Conservation (phyloP, 2,888 invertebrate genomes). For the Tachina lurida region DNA sequence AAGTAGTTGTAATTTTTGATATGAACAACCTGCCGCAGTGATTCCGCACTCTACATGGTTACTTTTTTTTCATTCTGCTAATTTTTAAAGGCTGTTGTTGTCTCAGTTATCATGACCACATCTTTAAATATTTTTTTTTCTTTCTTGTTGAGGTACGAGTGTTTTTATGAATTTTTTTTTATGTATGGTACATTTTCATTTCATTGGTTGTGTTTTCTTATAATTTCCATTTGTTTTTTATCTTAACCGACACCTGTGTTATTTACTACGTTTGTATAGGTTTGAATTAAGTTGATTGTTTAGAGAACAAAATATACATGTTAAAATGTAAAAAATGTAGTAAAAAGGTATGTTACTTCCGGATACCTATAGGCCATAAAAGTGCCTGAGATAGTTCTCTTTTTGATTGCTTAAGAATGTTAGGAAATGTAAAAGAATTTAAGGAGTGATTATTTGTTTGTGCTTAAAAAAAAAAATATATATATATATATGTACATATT, state of each 20-base stretch:
- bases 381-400: constrained; percentile 65
- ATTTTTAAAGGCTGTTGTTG: constrained; percentile 23
- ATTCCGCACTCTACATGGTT: constrained; percentile 21
- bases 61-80: constrained; percentile 18
- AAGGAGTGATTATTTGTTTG: constrained; percentile 17
- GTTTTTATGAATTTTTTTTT: constrained; percentile 42
- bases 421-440: constrained; percentile 55
- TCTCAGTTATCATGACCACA: constrained; percentile 53
- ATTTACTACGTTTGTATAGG: constrained; percentile 15
- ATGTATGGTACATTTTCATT: constrained; percentile 69
- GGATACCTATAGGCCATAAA: constrained; percentile 60
- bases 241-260: constrained; percentile 70
- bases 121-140: constrained; percentile 32
- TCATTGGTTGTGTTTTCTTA: constrained; percentile 62
- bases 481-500: constrained; percentile 13
- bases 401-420: neutral
- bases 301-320: constrained; percentile 40
- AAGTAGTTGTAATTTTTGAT: constrained; percentile 44
- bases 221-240: constrained; percentile 63
- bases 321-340: constrained; percentile 37
- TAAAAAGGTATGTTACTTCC: constrained; percentile 63
- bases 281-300: constrained; percentile 56
- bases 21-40: constrained; percentile 55
- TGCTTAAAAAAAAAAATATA: too few relatives aligned
- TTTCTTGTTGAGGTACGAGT: constrained; percentile 1